Evolutionary conservation across 2,888 invertebrate genomes (phyloP), one percentile per base, ranked within the genome.

Genomic region (Xanthorhoe spadicearia): DNA sequence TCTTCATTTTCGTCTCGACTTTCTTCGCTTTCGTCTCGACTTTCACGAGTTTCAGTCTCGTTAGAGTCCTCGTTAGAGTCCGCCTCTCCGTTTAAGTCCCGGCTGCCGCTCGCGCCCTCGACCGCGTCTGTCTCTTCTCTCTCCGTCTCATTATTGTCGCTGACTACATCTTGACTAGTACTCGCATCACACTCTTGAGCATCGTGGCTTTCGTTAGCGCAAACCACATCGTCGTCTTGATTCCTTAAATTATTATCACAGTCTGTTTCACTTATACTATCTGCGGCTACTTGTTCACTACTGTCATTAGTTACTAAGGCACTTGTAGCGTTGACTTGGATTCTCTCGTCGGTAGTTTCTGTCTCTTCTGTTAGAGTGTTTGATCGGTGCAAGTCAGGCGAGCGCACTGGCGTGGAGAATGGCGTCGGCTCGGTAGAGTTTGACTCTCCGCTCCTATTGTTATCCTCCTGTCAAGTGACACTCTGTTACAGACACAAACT

Each of bases 171-270:
- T 77, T 83, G 87, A 86, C 86, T 88, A 85, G 85, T 82, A 75
- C 74, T 77, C 66, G 76, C 83, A 78, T 83, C 85, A 82, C 78
- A 74, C 66, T 68, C 80, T 82, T 84, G 86, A 84, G 83, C 83
- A 69, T 78, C 80, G 64, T 67, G 68, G 65, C 61, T 59, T 69
- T 88, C 88, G 69, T 88, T 88, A 56, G 89, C 91, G 79, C 92
- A 91, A 46, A 92, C 94, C 77, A 94, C 94, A 73, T 94, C 94
- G 56, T 93, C 93, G 69, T 92, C 93, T 68, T 71, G 80, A 75
- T 86, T 82, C 76, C 90, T 89, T 89, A 92, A 84, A 89, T 87
- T 88, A 88, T 74, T 90, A 92, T 93, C 92, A 92, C 92, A 92
- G 92, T 89, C 87, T 68, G 78, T 87, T 87, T 83, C 85, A 86